phyloP scores from a whole-genome alignment of 2,888 invertebrate species.

The Imbricaverruca yamaguchii region DNA sequence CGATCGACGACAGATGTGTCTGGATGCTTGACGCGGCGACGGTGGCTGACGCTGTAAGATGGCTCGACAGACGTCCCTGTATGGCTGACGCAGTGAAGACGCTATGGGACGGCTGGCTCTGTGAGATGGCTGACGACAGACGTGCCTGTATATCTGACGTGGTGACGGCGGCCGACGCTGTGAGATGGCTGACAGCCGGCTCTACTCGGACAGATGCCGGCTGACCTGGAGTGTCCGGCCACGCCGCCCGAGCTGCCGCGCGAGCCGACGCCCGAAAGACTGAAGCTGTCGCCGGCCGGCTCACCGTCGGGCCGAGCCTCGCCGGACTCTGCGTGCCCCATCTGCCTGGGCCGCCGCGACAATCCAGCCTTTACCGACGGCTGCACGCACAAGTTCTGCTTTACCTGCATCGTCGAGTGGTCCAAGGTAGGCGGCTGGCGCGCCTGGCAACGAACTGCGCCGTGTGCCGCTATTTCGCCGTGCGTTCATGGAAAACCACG shows the following conservation, averaged over 20 bases:
- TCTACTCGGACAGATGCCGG: not conserved
- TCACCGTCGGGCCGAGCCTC: slow-evolving; percentile 41
- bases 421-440: slow-evolving; percentile 53
- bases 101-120: not conserved
- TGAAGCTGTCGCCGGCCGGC: not conserved
- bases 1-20: no score
- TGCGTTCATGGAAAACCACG: no score
- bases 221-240: slow-evolving; percentile 9
- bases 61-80: not conserved
- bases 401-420: slow-evolving; percentile 86
- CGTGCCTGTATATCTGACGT: not conserved
- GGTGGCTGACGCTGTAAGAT: not conserved
- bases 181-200: not conserved
- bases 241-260: slow-evolving; percentile 20
- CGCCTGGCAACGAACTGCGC: no score
- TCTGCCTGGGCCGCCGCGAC: slow-evolving; percentile 75
- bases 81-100: not conserved
- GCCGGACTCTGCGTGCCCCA: slow-evolving; percentile 83
- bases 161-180: not conserved
- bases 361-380: slow-evolving; percentile 88
- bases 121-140: not conserved
- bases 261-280: not conserved
- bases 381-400: slow-evolving; percentile 91
- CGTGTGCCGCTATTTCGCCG: no score
- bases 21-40: not conserved